Base-by-base conservation (phyloP, 1,140 invertebrate species). In the Tetragnatha versicolor region DNA sequence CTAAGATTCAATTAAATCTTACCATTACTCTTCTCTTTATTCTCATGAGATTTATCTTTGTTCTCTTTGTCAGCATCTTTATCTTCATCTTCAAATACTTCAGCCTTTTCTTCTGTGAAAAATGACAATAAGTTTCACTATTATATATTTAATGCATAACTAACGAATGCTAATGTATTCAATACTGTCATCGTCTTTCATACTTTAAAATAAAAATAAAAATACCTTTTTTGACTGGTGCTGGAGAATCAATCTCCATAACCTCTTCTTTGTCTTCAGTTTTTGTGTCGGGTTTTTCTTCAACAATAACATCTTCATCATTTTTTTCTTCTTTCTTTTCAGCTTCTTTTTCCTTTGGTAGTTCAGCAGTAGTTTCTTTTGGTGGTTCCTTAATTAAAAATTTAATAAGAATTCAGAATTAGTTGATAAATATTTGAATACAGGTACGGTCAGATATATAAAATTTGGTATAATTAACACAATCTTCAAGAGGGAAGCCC, bases 31-130 rank as follows among this genome's bases (percentile, higher is more conserved):
- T 72, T 72, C 7, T 79, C 78, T 25, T 79, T 79, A 55, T 79
- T 65, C 37, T 79, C 61, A 68, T 79, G 33, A 2, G 77, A 77
- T 55, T 82, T 68, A 60, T 82, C 81, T 37, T 85, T 83, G 76
- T 84, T 85, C 66, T 85, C 84, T 81, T 84, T 84, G 53, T 84
- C 85, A 14, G 84, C 84, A 42, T 86, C 75, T 45, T 73, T 80
- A 47, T 80, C 85, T 53, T 82, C 81, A 27, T 82, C 82, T 61
- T 84, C 81, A 49, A 73, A 68, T 39, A 82, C 75, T 49, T 81
- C 83, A 47, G 82, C 20, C 65, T 82, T 53, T 61, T 78, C 61
- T 80, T 73, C 76, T 79, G 33, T 3, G 22, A 66, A 35, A 49
- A n/a, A 49, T 47, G 31, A 65, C 33, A 25, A 27, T 12, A 66